Evolutionary conservation across 1,140 invertebrate genomes (phyloP).

Genomic region (Homalodisca vitripennis): DNA sequence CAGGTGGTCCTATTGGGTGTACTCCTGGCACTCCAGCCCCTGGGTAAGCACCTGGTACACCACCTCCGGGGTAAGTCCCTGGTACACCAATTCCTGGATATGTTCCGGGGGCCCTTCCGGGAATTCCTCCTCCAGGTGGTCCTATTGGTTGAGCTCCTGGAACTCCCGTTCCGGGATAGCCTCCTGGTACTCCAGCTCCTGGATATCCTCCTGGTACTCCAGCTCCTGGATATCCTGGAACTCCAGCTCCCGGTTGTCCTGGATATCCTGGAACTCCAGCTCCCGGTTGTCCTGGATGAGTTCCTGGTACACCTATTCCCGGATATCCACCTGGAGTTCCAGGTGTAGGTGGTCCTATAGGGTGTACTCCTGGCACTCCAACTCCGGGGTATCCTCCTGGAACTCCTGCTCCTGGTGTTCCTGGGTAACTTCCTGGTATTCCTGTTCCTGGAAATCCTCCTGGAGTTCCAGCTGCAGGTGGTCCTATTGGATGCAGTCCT

Average conservation of each 20-base stretch:
- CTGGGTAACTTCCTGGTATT: conserved; percentile 21
- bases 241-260: conserved; percentile 29
- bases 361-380: conserved; percentile 29
- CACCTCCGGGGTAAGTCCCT: conserved; percentile 32
- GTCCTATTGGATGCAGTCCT: conserved; percentile 27
- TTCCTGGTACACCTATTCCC: conserved; percentile 30
- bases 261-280: conserved; percentile 27
- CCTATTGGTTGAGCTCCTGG: conserved; percentile 31
- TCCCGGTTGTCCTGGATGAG: conserved; percentile 33
- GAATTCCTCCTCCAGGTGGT: conserved; percentile 32
- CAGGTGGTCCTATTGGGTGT: conserved; percentile 19
- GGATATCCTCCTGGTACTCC: conserved; percentile 25
- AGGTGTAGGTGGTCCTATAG: conserved; percentile 24
- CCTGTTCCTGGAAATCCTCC: conserved; percentile 27
- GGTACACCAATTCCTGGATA: conserved; percentile 25
- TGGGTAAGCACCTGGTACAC: conserved; percentile 35
- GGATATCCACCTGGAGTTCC: conserved; percentile 34
- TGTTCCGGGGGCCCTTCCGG: conserved; percentile 28
- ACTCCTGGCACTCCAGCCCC: conserved; percentile 30
- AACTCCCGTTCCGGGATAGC: conserved; percentile 27
- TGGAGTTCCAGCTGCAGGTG: conserved; percentile 13
- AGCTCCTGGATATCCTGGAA: conserved; percentile 9
- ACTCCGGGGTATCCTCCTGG: conserved; percentile 30
- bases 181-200: conserved; percentile 31
- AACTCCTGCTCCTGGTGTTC: background rate